phyloP scores from a whole-genome alignment of 2,797 vertebrate genomes.

The Smutsia gigantea region DNA sequence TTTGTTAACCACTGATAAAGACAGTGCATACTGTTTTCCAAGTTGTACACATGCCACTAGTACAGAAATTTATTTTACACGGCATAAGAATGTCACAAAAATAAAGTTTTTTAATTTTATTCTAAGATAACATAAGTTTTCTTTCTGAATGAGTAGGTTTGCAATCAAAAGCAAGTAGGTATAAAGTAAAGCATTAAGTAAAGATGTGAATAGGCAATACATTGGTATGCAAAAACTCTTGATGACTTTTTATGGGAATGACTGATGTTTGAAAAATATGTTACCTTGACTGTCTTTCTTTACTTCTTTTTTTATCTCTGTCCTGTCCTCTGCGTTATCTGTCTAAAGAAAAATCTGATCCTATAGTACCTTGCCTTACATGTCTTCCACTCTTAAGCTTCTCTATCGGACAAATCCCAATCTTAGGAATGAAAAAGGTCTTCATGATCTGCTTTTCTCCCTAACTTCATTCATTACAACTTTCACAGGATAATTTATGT shows the following conservation, averaged over 20 bases:
- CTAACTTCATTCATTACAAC: background rate
- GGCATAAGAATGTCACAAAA: background rate
- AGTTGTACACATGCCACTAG: background rate
- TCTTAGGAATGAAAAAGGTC: background rate
- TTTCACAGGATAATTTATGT: background rate
- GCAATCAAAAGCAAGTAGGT: conserved; percentile 13
- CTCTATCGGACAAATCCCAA: background rate
- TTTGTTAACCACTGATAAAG: background rate
- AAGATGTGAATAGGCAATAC: background rate
- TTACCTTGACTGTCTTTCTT: background rate
- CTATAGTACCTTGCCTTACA: background rate
- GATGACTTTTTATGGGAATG: background rate
- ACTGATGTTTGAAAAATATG: background rate
- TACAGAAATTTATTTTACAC: background rate
- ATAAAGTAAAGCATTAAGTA: background rate
- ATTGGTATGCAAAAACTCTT: background rate
- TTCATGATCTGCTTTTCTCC: background rate
- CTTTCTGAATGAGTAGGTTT: background rate
- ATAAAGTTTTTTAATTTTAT: background rate
- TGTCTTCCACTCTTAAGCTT: background rate
- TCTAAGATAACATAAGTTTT: background rate
- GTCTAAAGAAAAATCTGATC: conserved; percentile 6
- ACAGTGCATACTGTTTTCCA: background rate
- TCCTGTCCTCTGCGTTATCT: background rate
- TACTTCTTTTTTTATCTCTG: background rate